Percentiles rank a stretch among this genome's conserved stretches.
phyloP scores from a whole-genome alignment of 2,797 vertebrate genomes.

The Capromys pilorides region DNA sequence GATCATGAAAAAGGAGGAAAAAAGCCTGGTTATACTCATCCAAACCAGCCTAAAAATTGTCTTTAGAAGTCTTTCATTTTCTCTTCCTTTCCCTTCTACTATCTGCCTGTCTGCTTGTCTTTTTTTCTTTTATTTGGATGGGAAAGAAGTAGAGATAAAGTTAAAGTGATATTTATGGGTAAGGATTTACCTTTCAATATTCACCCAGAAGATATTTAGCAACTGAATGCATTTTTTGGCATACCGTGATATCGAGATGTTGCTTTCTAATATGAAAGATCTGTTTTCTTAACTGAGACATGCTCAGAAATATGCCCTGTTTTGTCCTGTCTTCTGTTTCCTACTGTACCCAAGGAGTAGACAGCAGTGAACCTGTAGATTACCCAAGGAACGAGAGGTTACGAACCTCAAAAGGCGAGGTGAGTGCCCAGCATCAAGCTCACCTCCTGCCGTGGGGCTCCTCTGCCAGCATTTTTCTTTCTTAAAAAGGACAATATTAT shows the following conservation, averaged over 20 bases:
- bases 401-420: not conserved
- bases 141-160: not conserved
- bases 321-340: not conserved
- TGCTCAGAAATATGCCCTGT: not conserved
- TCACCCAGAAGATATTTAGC: not conserved
- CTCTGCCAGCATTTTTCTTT: not conserved
- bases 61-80: not conserved
- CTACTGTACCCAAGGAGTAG: not conserved
- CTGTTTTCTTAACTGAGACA: not conserved
- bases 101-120: not conserved
- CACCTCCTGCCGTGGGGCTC: not conserved
- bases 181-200: not conserved
- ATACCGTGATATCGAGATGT: not conserved
- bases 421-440: accelerated
- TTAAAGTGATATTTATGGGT: slow-evolving; percentile 17
- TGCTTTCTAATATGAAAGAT: not conserved
- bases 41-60: not conserved
- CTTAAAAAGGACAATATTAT: not conserved
- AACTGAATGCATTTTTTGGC: not conserved
- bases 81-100: not conserved
- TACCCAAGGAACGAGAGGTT: not conserved
- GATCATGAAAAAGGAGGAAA: not conserved
- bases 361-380: not conserved
- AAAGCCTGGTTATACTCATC: not conserved
- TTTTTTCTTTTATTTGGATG: not conserved